Conservation (phyloP, 2,113 vertebrate species). For the Gambusia affinis region DNA sequence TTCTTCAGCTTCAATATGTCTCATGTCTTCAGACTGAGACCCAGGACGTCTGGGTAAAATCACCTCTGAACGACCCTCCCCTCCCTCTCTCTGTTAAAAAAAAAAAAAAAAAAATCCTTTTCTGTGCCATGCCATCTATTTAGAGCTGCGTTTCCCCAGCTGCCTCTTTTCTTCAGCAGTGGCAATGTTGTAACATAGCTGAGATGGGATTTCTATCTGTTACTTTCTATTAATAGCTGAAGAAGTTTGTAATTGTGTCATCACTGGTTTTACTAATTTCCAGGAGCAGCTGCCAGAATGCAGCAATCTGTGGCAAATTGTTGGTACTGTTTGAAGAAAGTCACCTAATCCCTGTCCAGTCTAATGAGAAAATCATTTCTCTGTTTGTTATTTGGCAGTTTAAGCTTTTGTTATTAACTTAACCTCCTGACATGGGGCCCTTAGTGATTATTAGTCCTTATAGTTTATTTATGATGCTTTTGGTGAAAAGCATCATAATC, state of each 20-base stretch:
- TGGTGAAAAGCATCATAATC: background rate
- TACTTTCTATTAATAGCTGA: conserved; percentile 31
- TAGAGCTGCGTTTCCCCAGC: conserved; percentile 20
- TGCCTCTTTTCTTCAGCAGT: conserved; percentile 28
- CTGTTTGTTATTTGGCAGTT: background rate
- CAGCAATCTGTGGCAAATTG: conserved; percentile 1
- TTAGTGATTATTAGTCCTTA: background rate
- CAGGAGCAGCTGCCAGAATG: conserved; percentile 12
- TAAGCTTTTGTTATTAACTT: background rate
- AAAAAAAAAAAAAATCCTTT: conserved; percentile 44
- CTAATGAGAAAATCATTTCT: background rate
- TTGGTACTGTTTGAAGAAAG: background rate
- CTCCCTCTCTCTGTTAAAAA: conserved; percentile 1
- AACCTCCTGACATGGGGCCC: background rate
- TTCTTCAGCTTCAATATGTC: conserved; percentile 71
- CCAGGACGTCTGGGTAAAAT: conserved; percentile 49
- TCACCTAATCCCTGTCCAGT: background rate
- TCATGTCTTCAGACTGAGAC: conserved; percentile 60
- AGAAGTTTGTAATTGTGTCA: conserved; percentile 16
- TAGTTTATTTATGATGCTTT: background rate
- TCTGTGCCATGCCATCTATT: conserved; percentile 49
- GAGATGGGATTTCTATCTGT: conserved; percentile 32
- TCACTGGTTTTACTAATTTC: conserved; percentile 33
- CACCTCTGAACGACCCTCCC: conserved; percentile 11
- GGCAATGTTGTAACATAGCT: conserved; percentile 30